Percentiles rank a stretch among this genome's conserved stretches.
Evolutionary conservation across 2,113 vertebrate genomes (phyloP).

Genomic region (Dicrurus megarhynchus): DNA sequence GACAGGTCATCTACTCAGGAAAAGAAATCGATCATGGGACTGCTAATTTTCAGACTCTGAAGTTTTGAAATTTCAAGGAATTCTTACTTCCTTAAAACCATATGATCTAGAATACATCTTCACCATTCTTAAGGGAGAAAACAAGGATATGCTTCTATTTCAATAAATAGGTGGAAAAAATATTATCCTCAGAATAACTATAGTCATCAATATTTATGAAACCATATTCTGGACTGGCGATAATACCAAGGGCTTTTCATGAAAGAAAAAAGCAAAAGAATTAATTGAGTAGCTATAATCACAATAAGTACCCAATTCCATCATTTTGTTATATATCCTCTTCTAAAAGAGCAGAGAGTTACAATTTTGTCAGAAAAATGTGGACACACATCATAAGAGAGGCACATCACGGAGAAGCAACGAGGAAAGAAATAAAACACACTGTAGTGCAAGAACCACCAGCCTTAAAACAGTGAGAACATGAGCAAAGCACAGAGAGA

Average conservation of each 20-base stretch:
- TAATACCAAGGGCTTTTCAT: neutral
- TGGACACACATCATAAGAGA: neutral
- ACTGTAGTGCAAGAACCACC: neutral
- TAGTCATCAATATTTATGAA: neutral
- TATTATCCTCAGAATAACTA: neutral
- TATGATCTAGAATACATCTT: neutral
- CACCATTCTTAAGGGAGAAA: neutral
- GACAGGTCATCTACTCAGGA: neutral
- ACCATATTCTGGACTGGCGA: neutral
- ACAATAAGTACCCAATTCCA: neutral
- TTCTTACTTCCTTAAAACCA: neutral
- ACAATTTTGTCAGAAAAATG: neutral
- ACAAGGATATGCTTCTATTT: neutral
- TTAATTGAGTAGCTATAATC: neutral
- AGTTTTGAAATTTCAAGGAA: neutral
- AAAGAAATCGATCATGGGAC: neutral
- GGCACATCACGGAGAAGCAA: neutral
- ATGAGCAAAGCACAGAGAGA: neutral
- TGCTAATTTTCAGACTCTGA: neutral
- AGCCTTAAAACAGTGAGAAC: neutral
- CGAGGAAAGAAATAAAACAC: neutral
- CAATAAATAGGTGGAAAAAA: neutral
- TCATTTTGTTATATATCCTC: neutral
- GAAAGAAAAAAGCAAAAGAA: neutral
- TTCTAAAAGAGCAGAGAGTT: neutral